Evolutionary conservation across 2,113 vertebrate genomes (phyloP).

Genomic region (Pristiophorus japonicus): DNA sequence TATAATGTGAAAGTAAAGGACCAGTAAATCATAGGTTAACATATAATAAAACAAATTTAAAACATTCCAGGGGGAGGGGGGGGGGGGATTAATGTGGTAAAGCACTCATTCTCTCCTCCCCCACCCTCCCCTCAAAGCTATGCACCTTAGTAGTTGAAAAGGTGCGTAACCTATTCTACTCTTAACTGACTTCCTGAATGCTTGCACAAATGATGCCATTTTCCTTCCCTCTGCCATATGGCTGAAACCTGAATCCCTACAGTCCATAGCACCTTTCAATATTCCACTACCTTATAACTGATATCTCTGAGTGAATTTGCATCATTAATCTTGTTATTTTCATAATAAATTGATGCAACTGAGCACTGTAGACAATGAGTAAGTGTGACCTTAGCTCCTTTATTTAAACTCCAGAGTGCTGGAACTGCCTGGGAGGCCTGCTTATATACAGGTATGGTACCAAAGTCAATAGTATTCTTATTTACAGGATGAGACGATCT

Average conservation of each 20-base stretch:
- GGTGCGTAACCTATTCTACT: background rate
- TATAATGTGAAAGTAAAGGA: background rate
- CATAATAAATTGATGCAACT: too few relatives aligned
- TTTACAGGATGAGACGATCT: too few relatives aligned
- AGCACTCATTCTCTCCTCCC: background rate
- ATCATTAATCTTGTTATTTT: too few relatives aligned
- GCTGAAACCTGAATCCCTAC: background rate
- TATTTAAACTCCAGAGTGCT: too few relatives aligned
- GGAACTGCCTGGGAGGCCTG: too few relatives aligned
- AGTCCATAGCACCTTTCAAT: background rate
- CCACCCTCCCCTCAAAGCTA: background rate
- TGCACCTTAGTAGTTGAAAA: background rate
- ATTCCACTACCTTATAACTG: background rate
- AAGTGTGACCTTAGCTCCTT: too few relatives aligned
- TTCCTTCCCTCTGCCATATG: background rate
- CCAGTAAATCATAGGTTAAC: background rate
- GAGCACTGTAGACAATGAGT: too few relatives aligned
- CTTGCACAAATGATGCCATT: background rate
- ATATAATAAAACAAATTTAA: background rate
- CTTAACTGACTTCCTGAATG: background rate
- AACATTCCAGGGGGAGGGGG: too few relatives aligned
- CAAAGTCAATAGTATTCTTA: too few relatives aligned
- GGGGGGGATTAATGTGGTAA: background rate
- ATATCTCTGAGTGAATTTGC: background rate
- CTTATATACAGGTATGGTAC: too few relatives aligned